Conservation (phyloP, 2,888 invertebrate genomes). For the Ormyrus pomaceus region DNA sequence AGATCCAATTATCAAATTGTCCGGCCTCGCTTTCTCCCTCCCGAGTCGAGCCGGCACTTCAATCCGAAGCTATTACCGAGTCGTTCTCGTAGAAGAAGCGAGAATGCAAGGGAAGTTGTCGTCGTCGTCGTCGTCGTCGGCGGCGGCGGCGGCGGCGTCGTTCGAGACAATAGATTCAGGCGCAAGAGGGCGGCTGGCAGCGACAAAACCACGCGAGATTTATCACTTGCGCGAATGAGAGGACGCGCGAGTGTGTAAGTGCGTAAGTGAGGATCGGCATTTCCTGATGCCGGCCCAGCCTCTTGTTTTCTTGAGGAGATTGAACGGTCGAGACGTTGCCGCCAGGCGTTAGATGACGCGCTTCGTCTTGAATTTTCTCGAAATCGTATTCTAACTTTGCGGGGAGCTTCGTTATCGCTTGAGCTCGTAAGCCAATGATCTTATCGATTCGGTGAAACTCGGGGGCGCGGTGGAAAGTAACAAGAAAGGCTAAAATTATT, state of each 20-base stretch:
- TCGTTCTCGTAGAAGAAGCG: not conserved
- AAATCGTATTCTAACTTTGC: too few relatives aligned
- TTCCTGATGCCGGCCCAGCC: not conserved
- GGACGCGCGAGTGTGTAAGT: too few relatives aligned
- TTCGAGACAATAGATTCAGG: not conserved
- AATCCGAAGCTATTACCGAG: slow-evolving; percentile 12
- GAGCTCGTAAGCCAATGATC: too few relatives aligned
- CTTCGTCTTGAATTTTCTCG: too few relatives aligned
- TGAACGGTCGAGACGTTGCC: not conserved
- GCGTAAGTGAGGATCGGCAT: too few relatives aligned
- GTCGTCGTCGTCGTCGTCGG: not conserved
- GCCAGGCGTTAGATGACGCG: too few relatives aligned
- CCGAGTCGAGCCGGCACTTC: slow-evolving; percentile 28
- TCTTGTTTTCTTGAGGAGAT: slow-evolving; percentile 31
- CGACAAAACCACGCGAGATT: slow-evolving; percentile 47
- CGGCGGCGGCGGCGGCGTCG: not conserved
- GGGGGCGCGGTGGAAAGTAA: too few relatives aligned
- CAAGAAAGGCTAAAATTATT: too few relatives aligned
- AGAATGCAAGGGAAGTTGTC: not conserved
- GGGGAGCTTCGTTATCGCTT: too few relatives aligned
- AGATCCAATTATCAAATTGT: slow-evolving; percentile 75
- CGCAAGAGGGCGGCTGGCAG: not conserved
- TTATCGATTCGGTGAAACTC: too few relatives aligned
- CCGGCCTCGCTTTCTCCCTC: slow-evolving; percentile 59
- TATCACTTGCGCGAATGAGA: slow-evolving; percentile 36